These are phyloP conservation scores for Drosophila arawakana DNA, from an alignment of 1,140 invertebrate genomes.

Conservation along the genomic window DNA sequence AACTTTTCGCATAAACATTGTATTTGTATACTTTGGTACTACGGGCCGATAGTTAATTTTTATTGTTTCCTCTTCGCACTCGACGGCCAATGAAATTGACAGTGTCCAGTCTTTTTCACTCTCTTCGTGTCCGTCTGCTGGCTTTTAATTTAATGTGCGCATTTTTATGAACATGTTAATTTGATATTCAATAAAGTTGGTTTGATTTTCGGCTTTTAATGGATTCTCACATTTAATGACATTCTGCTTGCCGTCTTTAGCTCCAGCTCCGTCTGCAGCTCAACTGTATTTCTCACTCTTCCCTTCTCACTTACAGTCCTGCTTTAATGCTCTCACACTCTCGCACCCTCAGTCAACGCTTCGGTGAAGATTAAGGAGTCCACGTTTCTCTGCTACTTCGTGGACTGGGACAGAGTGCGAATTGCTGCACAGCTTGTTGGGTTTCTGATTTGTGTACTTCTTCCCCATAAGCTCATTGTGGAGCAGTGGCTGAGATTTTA, in stretches of 20 bases:
- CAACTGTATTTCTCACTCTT: constrained; percentile 13
- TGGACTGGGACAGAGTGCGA: constrained; percentile 42
- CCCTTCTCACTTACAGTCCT: neutral
- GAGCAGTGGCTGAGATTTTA: constrained; percentile 21
- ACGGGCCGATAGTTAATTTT: constrained; percentile 71
- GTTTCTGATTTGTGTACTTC: constrained; percentile 66
- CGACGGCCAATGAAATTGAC: constrained; percentile 56
- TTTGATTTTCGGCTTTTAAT: constrained; percentile 83
- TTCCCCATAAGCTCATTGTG: constrained; percentile 7
- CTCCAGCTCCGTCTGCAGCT: neutral
- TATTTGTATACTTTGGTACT: constrained; percentile 27
- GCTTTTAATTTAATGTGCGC: constrained; percentile 80
- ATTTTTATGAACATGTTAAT: constrained; percentile 84
- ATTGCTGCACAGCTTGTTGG: constrained; percentile 72
- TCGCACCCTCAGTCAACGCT: constrained; percentile 43
- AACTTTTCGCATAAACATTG: constrained; percentile 56
- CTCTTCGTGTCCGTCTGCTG: constrained; percentile 14
- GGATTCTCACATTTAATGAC: constrained; percentile 79
- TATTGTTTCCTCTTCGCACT: constrained; percentile 70
- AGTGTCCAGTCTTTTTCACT: constrained; percentile 42
- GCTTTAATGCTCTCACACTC: constrained; percentile 39
- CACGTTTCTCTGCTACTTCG: constrained; percentile 6
- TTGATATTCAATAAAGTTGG: constrained; percentile 83
- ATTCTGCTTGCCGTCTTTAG: constrained; percentile 37
- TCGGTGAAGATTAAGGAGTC: constrained; percentile 59